Evolutionary conservation across 2,888 invertebrate genomes (phyloP).

Genomic region (Polymixis flavicincta): DNA sequence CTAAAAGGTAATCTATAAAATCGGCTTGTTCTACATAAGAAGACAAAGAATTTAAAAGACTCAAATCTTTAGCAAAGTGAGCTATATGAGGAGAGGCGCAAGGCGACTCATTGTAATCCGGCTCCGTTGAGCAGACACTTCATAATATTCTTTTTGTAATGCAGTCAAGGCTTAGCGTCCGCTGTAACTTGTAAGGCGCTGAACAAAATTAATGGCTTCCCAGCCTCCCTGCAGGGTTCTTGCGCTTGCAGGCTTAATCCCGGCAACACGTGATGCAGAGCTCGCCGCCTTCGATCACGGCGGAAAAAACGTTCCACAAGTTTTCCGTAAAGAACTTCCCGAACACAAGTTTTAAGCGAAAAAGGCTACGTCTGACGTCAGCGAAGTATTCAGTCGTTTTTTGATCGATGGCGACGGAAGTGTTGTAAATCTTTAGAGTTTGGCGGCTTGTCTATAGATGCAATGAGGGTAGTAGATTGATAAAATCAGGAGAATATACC

Average conservation of each 20-base stretch:
- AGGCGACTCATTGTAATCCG: conserved; percentile 75
- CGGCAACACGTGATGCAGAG: conserved; percentile 76
- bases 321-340: conserved; percentile 60
- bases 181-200: conserved; percentile 80
- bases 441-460: conserved; percentile 1
- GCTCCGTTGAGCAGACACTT: conserved; percentile 69
- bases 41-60: conserved; percentile 55
- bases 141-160: conserved; percentile 77
- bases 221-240: conserved; percentile 59
- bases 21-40: conserved; percentile 37
- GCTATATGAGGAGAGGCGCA: conserved; percentile 66
- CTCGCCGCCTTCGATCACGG: conserved; percentile 57
- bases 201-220: conserved; percentile 83
- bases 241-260: conserved; percentile 78
- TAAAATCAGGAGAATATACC: not conserved
- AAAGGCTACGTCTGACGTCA: conserved; percentile 51
- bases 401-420: conserved; percentile 41
- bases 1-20: conserved; percentile 57
- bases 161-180: conserved; percentile 77
- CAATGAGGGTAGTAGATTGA: not conserved
- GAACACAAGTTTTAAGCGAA: conserved; percentile 56
- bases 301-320: conserved; percentile 61
- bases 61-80: conserved; percentile 65
- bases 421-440: conserved; percentile 31
- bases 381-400: conserved; percentile 36